Evolutionary conservation across 2,113 vertebrate genomes (phyloP), one percentile per base, ranked within the genome.

Genomic region (Dromaius novaehollandiae): DNA sequence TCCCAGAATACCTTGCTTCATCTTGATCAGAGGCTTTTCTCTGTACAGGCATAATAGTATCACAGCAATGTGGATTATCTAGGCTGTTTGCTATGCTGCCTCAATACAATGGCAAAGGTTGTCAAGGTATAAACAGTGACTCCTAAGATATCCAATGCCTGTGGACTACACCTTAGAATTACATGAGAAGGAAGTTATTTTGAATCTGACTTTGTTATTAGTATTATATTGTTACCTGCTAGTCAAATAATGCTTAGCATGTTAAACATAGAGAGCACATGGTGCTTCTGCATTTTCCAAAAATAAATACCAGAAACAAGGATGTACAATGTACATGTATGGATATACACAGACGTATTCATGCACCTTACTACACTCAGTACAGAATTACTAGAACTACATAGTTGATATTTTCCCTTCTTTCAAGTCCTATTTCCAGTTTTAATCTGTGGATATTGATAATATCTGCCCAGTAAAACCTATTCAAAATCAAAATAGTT

Each of bases 221-320:
- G 40, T 11, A 36, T 5, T n/a, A 11, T 17, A 26, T 5, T 50
- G 66, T 13, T 50, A 36, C 2, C 6, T 70, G 7, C 28, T 42
- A 4, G 14, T 32, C 40, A 38, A 80, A 61, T 16, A 46, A 76
- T 3, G 28, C 18, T 77, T n/a, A 8, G 14, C 24, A 6, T 9
- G 32, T n/a, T 46, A 8, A 9, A 8, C 0, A 0, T 11, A 46
- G 28, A 32, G 15, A 61, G 38, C 28, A 68, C 32, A 19, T 6
- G 9, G 5, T 42, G 36, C 25, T 46, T 65, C 60, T 70, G 25
- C 46, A 15, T 34, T 44, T 93, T 61, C 36, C 66, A 61, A 32
- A 78, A 44, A 21, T 26, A n/a, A 58, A 32, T 12, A 76, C 24
- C 42, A 25, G 51, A n/a, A 48, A 53, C 9, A 32, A 34, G 53